Percentiles rank a stretch among this genome's conserved stretches.
Evolutionary conservation across 2,113 vertebrate genomes (phyloP).

Genomic region (Arenaria interpres): DNA sequence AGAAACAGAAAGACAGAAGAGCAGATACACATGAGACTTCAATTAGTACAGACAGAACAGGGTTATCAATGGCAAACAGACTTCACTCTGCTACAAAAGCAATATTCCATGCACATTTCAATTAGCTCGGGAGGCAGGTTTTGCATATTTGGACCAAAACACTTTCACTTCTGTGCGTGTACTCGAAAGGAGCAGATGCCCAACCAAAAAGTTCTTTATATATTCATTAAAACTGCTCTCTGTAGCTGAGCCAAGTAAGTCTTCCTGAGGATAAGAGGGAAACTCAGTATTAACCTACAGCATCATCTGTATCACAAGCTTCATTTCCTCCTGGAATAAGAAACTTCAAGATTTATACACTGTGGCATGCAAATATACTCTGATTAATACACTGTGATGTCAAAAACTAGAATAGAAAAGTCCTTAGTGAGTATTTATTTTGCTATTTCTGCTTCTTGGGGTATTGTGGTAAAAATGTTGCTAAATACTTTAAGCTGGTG

Average conservation of each 20-base stretch:
- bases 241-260: not conserved
- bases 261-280: not conserved
- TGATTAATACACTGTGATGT: not conserved
- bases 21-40: conserved; percentile 79
- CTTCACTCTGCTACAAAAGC: conserved; percentile 61
- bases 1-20: conserved; percentile 78
- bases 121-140: not conserved
- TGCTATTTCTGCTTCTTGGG: not conserved
- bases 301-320: not conserved
- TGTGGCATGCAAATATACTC: not conserved
- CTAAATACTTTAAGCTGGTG: not conserved
- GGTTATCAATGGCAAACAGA: conserved; percentile 73
- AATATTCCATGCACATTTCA: conserved; percentile 59
- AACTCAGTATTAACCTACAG: not conserved
- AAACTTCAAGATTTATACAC: not conserved
- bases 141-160: not conserved
- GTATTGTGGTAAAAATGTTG: not conserved
- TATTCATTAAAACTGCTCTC: not conserved
- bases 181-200: not conserved
- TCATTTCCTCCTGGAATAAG: not conserved
- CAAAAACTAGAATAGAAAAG: not conserved
- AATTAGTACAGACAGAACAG: conserved; percentile 77
- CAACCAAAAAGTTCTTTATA: not conserved
- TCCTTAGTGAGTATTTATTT: not conserved
- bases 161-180: not conserved